phyloP scores from a whole-genome alignment of 1,140 invertebrate species.

The Drosophila elegans region DNA sequence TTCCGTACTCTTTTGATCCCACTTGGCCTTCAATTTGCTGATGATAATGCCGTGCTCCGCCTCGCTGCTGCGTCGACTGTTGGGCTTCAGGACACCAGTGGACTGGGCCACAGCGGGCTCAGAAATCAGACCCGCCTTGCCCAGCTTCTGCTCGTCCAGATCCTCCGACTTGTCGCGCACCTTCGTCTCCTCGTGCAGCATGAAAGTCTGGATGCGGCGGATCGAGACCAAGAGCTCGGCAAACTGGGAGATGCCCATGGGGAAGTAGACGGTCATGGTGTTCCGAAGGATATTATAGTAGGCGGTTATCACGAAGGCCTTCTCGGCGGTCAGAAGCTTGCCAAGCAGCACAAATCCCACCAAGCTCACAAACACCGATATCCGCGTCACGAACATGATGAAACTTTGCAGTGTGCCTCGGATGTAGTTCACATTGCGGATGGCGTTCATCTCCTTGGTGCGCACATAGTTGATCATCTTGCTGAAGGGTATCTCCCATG shows the following conservation, averaged over 20 bases:
- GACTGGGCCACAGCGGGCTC: constrained; percentile 36
- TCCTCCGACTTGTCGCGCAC: constrained; percentile 77
- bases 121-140: constrained; percentile 36
- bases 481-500: constrained; percentile 93
- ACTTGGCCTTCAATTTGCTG: constrained; percentile 77
- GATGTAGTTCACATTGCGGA: constrained; percentile 89
- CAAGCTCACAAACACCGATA: constrained; percentile 92
- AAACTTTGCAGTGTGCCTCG: constrained; percentile 90
- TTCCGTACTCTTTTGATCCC: constrained; percentile 82
- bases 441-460: constrained; percentile 86
- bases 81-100: constrained; percentile 63
- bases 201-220: constrained; percentile 89
- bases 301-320: constrained; percentile 90
- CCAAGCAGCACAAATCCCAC: constrained; percentile 90
- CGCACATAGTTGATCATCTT: constrained; percentile 87
- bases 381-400: constrained; percentile 90
- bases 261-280: constrained; percentile 91
- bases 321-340: constrained; percentile 86
- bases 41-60: constrained; percentile 56
- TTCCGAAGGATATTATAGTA: constrained; percentile 90
- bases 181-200: constrained; percentile 88
- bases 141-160: constrained; percentile 59
- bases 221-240: constrained; percentile 90
- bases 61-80: constrained; percentile 55
- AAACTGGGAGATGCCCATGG: constrained; percentile 88